phyloP scores from a whole-genome alignment of 92 coral and sea anemone genomes.

The Paragorgia papillata region DNA sequence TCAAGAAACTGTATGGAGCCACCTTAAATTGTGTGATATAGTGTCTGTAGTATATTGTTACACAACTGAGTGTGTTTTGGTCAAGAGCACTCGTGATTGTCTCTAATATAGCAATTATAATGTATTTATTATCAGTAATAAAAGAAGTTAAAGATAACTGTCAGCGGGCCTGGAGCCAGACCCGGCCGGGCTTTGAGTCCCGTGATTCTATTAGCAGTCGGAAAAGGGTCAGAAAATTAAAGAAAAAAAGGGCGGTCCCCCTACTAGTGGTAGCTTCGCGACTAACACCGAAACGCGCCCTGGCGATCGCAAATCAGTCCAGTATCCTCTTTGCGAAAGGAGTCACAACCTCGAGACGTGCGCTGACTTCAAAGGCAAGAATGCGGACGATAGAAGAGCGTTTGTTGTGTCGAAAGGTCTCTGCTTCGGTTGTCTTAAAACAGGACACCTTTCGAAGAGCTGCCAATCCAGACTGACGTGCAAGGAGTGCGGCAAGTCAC shows the following conservation, averaged over 20 bases:
- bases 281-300: neutral
- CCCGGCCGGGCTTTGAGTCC: no score
- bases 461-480: conserved; percentile 52
- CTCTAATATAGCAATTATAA: no score
- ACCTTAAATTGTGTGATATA: no score
- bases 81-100: no score
- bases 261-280: neutral
- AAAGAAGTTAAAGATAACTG: no score
- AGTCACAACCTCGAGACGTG: conserved; percentile 1
- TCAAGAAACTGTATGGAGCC: no score
- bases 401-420: conserved; percentile 8
- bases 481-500: conserved; percentile 60
- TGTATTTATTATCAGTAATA: no score
- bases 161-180: no score
- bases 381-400: neutral
- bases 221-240: conserved; percentile 11
- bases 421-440: conserved; percentile 48
- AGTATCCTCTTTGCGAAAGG: neutral
- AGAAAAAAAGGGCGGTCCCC: neutral
- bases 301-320: neutral
- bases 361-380: neutral
- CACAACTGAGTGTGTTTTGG: no score
- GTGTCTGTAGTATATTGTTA: no score
- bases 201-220: no score
- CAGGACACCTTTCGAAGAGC: conserved; percentile 57